Evolutionary conservation across 2,888 invertebrate species (phyloP).

Genomic region (Ichneumoninae sp.): DNA sequence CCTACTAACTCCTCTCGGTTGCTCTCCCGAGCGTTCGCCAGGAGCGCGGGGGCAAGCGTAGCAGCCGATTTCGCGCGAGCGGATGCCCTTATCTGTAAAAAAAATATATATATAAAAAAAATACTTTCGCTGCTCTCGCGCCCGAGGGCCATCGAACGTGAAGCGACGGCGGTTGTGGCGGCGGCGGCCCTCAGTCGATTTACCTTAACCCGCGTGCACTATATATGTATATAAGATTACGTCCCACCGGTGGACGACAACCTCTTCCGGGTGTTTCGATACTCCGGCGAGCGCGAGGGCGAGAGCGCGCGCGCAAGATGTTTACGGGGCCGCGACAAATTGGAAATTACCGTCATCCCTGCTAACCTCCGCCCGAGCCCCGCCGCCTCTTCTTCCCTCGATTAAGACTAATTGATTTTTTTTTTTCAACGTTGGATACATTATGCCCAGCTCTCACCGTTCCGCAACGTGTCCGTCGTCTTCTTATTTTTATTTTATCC

Average conservation of each 20-base stretch:
- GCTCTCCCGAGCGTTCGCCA: slow-evolving; percentile 31
- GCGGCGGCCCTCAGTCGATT: slow-evolving; percentile 52
- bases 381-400: slow-evolving; percentile 45
- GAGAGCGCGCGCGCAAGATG: slow-evolving; percentile 30
- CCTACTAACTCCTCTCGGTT: slow-evolving; percentile 48
- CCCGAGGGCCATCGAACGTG: slow-evolving; percentile 69
- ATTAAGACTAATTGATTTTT: slow-evolving; percentile 71
- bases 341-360: slow-evolving; percentile 79
- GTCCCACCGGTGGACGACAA: slow-evolving; percentile 27
- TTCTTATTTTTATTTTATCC: slow-evolving; percentile 23
- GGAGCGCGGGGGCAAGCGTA: slow-evolving; percentile 9
- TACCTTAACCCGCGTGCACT: slow-evolving; percentile 12
- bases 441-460: slow-evolving; percentile 37
- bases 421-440: slow-evolving; percentile 54
- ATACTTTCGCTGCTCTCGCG: slow-evolving; percentile 61
- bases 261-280: slow-evolving; percentile 67
- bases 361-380: slow-evolving; percentile 36
- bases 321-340: slow-evolving; percentile 80
- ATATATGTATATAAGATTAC: slow-evolving; percentile 26
- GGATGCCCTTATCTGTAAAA: slow-evolving; percentile 56
- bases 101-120: slow-evolving; percentile 33
- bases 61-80: slow-evolving; percentile 23
- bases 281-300: slow-evolving; percentile 22
- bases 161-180: slow-evolving; percentile 51
- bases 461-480: slow-evolving; percentile 8